Percentiles rank a stretch among this genome's conserved stretches.
phyloP scores from a whole-genome alignment of 2,113 vertebrate genomes.

The Myiozetetes cayanensis region DNA sequence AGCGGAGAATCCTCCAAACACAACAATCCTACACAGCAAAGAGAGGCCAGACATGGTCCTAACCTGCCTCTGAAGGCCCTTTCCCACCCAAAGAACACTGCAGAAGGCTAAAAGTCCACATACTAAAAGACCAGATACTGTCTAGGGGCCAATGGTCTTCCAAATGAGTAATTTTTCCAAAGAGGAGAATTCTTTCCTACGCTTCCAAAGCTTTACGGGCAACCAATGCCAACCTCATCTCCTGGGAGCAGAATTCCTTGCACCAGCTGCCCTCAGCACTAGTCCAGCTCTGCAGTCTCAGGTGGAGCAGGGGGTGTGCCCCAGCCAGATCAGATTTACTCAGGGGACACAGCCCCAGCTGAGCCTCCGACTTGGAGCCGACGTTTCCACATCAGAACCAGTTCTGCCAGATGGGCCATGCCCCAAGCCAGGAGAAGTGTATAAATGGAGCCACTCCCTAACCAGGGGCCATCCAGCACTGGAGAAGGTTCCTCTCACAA shows the following conservation, averaged over 20 bases:
- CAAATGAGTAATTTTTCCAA: background rate
- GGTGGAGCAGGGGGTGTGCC: background rate
- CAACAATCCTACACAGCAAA: background rate
- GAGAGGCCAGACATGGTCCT: background rate
- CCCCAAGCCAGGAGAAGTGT: conserved; percentile 30
- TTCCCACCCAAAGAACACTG: background rate
- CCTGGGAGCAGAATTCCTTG: background rate
- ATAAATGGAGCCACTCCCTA: conserved; percentile 68
- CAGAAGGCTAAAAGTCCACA: background rate
- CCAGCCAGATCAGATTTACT: conserved; percentile 13
- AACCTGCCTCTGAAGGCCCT: background rate
- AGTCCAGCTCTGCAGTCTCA: background rate
- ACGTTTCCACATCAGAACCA: conserved; percentile 53
- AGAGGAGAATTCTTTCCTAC: background rate
- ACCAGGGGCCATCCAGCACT: background rate
- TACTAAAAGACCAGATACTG: background rate
- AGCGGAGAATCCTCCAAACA: background rate
- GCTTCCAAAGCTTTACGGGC: background rate
- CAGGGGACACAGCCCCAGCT: conserved; percentile 22
- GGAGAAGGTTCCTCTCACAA: background rate
- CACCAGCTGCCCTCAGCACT: background rate
- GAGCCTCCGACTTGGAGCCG: background rate
- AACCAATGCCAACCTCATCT: background rate
- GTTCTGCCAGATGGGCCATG: conserved; percentile 60
- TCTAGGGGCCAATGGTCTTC: background rate